Base-by-base conservation (phyloP, 2,888 invertebrate genomes). In the Rotaria magnacalcarata region DNA sequence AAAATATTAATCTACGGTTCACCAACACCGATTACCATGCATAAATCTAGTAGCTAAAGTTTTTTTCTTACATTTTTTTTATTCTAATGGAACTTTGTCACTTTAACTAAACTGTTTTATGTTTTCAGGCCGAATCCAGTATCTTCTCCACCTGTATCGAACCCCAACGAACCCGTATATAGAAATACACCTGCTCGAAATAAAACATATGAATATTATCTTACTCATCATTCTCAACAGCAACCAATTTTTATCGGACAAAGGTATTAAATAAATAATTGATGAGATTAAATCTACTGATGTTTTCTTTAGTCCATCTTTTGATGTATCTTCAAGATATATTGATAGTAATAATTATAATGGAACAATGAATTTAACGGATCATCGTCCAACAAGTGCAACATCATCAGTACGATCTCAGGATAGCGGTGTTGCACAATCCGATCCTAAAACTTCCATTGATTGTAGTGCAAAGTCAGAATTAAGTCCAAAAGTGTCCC, bases 391-490 rank as follows among this genome's bases (percentile, higher is more conserved):
- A 16, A 47, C 47, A 47, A 80, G 80, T 80, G 80, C 80, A 5
- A 47, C 80, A 80, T 80, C 80, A 47, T 80, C 80, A 24, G 47
- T 80, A 14, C 21, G 47, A 24, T 80, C 80, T 80, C 80, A 47
- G 2, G 80, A 80, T 43, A 80, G 80, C 34, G 80, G 80, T n/a
- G 10, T 80, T 11, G 47, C 80, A 24, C 80, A 47, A 47, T 80
- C 80, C 47, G 80, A 80, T 47, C 47, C 47, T n/a, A 80, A 80
- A 80, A 47, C 80, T 21, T 80, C 80, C 24, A 24, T 47, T 80
- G 80, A 80, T 80, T 80, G 24, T 47, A 80, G 80, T 84, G 52
- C 34, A 34, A 84, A 84, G 34, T 84, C 84, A 34, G 52, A 41
- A 84, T 7, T 54, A 52, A 47, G 54, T 54, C 16, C 41, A 27